A percentile compares a stretch with the other conserved stretches of the same genome.
phyloP scores from a whole-genome alignment of 1,140 invertebrate genomes.

The Nilaparvata lugens region DNA sequence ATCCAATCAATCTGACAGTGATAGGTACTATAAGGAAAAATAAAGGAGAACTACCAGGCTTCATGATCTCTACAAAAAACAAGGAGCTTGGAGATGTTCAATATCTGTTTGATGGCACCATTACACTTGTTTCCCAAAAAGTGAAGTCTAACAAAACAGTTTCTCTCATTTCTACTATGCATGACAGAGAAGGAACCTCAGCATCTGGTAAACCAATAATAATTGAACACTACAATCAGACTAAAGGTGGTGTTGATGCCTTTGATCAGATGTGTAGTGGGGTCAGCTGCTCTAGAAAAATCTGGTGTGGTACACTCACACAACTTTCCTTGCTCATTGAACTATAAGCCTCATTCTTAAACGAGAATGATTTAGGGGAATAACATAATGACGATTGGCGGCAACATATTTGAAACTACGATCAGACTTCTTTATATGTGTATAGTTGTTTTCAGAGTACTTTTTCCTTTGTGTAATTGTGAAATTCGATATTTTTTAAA shows the following conservation, averaged over 20 bases:
- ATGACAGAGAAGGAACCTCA: conserved; percentile 20
- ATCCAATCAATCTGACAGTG: conserved; percentile 14
- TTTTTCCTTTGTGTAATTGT: too few species aligned
- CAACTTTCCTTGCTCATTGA: too few species aligned
- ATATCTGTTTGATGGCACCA: conserved; percentile 29
- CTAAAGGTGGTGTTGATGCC: conserved; percentile 30
- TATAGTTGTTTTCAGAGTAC: too few species aligned
- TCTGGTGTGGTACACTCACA: too few species aligned
- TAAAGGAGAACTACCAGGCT: conserved; percentile 13
- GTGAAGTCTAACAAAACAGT: conserved; percentile 28
- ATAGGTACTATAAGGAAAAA: conserved; percentile 22
- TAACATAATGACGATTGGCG: too few species aligned
- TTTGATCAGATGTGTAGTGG: conserved; percentile 31
- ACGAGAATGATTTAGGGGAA: too few species aligned
- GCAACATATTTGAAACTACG: too few species aligned
- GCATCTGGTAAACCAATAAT: conserved; percentile 20
- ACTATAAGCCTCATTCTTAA: too few species aligned
- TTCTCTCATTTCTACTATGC: conserved; percentile 24
- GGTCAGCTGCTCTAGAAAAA: conserved; percentile 28
- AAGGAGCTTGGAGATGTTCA: conserved; percentile 9
- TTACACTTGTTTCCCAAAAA: conserved; percentile 32
- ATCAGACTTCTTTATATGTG: too few species aligned
- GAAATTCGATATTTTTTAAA: too few species aligned
- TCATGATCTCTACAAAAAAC: conserved; percentile 4
- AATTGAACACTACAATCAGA: conserved; percentile 28